Evolutionary conservation across 2,888 invertebrate species (phyloP).

Genomic region (Sminthurinus aureus): DNA sequence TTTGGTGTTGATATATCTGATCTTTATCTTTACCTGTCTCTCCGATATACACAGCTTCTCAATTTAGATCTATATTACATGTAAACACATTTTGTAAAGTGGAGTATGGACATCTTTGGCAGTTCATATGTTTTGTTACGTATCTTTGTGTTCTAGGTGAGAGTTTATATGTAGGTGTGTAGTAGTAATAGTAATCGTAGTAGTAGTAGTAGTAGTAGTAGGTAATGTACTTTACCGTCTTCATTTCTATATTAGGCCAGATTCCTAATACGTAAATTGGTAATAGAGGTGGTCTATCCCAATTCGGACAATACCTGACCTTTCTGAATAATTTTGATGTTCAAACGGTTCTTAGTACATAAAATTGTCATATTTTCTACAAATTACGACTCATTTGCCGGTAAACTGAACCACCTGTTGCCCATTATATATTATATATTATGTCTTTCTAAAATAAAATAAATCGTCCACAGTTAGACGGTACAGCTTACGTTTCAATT

Average conservation of each 20-base stretch:
- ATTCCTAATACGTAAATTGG: conserved; percentile 58
- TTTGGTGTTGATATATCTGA: too few relatives aligned
- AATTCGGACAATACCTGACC: conserved; percentile 57
- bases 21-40: background rate
- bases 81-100: background rate
- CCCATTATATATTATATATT: background rate
- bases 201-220: background rate
- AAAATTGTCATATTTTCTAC: conserved; percentile 11
- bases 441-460: background rate
- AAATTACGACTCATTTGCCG: conserved; percentile 11
- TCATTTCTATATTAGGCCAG: conserved; percentile 58
- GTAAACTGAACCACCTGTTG: background rate
- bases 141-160: conserved; percentile 5
- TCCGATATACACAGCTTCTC: background rate
- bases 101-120: conserved; percentile 22
- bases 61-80: too few relatives aligned
- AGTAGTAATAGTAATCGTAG: too few relatives aligned
- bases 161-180: background rate
- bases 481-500: too few relatives aligned
- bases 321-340: conserved; percentile 53
- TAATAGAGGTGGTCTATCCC: conserved; percentile 58
- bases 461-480: background rate
- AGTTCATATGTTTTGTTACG: background rate
- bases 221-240: conserved; percentile 49
- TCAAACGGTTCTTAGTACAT: conserved; percentile 15